Evolutionary conservation across 2,888 invertebrate genomes (phyloP), one percentile per base, ranked within the genome.

Genomic region (Oxycera nigricornis): DNA sequence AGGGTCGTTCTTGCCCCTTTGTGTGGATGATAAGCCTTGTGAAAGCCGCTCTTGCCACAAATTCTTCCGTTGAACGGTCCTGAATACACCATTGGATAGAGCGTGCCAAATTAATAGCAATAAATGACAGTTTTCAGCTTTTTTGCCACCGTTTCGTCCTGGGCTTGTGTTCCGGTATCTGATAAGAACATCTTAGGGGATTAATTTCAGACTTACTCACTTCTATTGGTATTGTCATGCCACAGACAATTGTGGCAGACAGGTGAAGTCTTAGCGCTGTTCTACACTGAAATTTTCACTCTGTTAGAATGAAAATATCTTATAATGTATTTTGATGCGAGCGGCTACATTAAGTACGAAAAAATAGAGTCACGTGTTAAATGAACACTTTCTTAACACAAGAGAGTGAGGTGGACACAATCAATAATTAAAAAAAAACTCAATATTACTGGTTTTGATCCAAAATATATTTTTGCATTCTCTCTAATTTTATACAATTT

Each of bases 51-150:
- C 24, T 24, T 24, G 11, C 24, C 22, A 55, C 55, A 55, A 55
- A 55, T 4, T 22, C 11, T 55, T 55, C 22, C 2, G 2, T 7
- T 24, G 24, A 55, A 62, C 35, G 14, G 7, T 30, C 2, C n/a
- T n/a, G 30, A 61, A 4, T 31, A 55, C 24, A 55, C 55, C 22
- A 55, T 55, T 24, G 24, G 52, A 9, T 17, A 17, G 55, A 31
- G 22, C 30, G 7, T 28, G 31, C 52, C 20, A 39, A 70, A 70
- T 70, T 70, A 70, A 70, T 30, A 35, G 55, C 70, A 70, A 55
- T 55, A 70, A 70, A 52, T 70, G 70, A 70, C 70, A 70, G 52
- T 70, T 70, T 70, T 52, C 70, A 70, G 70, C 70, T 70, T 70
- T n/a, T 35, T 55, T 55, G 30, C 6, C 31, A 24, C 24, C 30